These are phyloP conservation scores for Cnemophilus loriae DNA, from an alignment of 2,113 vertebrate species.

Conservation along the genomic window DNA sequence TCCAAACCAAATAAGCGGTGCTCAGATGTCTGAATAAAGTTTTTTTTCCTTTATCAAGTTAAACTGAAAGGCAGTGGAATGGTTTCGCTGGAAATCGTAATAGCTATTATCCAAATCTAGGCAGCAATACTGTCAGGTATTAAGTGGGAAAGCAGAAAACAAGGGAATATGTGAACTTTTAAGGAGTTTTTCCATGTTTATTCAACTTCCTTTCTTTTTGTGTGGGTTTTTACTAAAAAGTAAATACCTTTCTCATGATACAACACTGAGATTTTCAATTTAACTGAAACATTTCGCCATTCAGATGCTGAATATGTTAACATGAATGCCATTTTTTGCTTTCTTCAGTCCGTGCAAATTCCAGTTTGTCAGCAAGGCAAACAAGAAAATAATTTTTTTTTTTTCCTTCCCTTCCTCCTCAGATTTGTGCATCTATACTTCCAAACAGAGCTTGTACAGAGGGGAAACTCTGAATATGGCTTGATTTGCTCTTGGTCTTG, in stretches of 20 bases:
- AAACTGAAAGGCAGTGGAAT: background rate
- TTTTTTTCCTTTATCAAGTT: background rate
- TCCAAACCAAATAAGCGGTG: background rate
- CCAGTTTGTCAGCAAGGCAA: background rate
- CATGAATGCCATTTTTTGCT: background rate
- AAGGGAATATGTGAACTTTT: background rate
- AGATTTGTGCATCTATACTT: constrained; percentile 33
- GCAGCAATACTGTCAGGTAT: background rate
- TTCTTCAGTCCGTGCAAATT: background rate
- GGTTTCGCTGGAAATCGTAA: background rate
- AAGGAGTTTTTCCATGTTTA: background rate
- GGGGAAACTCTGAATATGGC: constrained; percentile 6
- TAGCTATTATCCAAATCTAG: background rate
- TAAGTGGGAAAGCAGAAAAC: background rate
- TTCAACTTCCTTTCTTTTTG: background rate
- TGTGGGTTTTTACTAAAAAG: background rate
- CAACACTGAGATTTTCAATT: background rate
- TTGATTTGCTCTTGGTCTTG: constrained; percentile 22
- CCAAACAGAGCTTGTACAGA: background rate
- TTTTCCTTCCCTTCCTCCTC: background rate
- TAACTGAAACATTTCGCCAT: background rate
- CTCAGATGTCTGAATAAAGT: background rate
- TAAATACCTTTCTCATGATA: background rate
- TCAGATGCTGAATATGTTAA: background rate
- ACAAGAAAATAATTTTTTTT: background rate